phyloP scores from a whole-genome alignment of 2,797 vertebrate species.

The Platyrinchus mystaceus region DNA sequence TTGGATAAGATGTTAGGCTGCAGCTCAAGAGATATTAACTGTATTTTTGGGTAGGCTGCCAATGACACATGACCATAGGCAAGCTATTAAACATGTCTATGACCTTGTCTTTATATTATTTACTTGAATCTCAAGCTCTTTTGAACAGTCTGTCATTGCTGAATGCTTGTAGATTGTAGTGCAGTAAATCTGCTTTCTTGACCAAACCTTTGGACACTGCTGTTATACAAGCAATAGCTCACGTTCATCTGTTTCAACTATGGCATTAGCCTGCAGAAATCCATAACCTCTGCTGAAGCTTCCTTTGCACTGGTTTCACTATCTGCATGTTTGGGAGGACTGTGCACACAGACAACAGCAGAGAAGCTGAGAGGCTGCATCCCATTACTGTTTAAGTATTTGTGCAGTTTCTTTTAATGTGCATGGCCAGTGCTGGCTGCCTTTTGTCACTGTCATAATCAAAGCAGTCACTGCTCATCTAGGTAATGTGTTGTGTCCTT shows the following conservation, averaged over 20 bases:
- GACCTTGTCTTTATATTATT: background rate
- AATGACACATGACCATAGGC: background rate
- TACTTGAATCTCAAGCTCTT: background rate
- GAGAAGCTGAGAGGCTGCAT: background rate
- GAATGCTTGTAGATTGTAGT: background rate
- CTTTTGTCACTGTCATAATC: background rate
- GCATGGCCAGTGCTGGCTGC: background rate
- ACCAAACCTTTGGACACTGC: background rate
- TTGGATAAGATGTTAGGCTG: background rate
- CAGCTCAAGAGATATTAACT: background rate
- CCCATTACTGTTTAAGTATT: background rate
- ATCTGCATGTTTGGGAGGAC: background rate
- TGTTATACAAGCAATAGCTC: background rate
- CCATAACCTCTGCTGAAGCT: background rate
- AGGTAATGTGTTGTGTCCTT: slow-evolving; percentile 20
- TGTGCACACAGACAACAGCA: background rate
- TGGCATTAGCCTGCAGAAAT: background rate
- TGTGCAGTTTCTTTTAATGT: background rate
- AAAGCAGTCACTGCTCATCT: background rate
- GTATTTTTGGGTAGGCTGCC: background rate
- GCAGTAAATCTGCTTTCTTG: background rate
- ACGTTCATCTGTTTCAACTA: background rate
- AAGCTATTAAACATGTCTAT: background rate
- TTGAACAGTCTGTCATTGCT: background rate
- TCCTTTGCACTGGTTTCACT: background rate